These are phyloP conservation scores for Sarcophaga variegata DNA, from an alignment of 2,888 invertebrate genomes.

Conservation along the genomic window DNA sequence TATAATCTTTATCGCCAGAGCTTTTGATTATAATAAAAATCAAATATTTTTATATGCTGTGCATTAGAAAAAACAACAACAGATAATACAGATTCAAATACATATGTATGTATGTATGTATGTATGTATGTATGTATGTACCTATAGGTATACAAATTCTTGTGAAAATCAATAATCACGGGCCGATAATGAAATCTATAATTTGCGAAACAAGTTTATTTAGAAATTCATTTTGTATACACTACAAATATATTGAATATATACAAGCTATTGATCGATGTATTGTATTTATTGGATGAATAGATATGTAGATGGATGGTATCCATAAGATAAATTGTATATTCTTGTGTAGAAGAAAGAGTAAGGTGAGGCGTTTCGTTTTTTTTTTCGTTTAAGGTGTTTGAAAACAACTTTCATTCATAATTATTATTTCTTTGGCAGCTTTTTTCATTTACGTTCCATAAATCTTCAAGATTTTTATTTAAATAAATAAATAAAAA, in stretches of 20 bases:
- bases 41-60: slow-evolving; percentile 45
- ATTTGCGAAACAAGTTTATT: slow-evolving; percentile 67
- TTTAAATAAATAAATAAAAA: not conserved
- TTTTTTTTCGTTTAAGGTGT: slow-evolving; percentile 27
- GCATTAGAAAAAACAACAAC: not conserved
- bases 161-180: not conserved
- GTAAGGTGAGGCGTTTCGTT: not conserved
- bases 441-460: not conserved
- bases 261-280: slow-evolving; percentile 8
- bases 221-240: slow-evolving; percentile 13
- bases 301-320: not conserved
- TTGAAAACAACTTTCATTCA: slow-evolving; percentile 64
- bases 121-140: no score
- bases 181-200: slow-evolving; percentile 48
- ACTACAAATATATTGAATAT: no score
- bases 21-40: slow-evolving; percentile 62
- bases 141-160: not conserved
- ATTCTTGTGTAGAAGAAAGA: not conserved
- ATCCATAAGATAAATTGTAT: slow-evolving; percentile 4
- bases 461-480: slow-evolving; percentile 50
- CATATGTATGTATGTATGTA: no score
- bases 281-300: not conserved
- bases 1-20: slow-evolving; percentile 66
- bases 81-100: no score
- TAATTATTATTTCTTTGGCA: slow-evolving; percentile 35